Conservation (phyloP, 2,113 vertebrate genomes). For the Prinia subflava region DNA sequence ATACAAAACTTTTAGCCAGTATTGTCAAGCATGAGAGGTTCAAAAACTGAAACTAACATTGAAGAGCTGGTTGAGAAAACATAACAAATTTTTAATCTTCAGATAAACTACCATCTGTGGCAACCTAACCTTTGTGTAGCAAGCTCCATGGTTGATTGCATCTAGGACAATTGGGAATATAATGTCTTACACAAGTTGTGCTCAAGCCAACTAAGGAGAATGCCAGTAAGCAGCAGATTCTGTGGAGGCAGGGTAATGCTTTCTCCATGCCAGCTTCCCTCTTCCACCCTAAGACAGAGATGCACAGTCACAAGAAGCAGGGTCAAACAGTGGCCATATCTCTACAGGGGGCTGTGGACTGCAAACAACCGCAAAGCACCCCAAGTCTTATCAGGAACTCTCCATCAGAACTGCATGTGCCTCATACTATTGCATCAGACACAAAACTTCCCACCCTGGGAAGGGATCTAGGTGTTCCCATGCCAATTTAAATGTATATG, state of each 20-base stretch:
- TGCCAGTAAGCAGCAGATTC: not conserved
- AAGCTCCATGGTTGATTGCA: not conserved
- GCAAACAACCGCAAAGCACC: not conserved
- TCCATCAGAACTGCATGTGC: not conserved
- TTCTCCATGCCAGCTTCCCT: not conserved
- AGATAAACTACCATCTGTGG: not conserved
- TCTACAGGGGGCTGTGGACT: not conserved
- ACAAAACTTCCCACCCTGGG: not conserved
- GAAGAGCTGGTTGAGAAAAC: not conserved
- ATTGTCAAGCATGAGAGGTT: not conserved
- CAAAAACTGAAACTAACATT: not conserved
- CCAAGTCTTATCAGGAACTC: not conserved
- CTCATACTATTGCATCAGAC: not conserved
- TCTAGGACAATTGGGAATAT: not conserved
- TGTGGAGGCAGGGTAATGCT: not conserved
- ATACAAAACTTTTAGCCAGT: not conserved
- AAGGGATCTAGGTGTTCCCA: not conserved
- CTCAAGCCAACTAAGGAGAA: not conserved
- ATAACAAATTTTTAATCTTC: not conserved
- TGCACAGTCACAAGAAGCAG: not conserved
- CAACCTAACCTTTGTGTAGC: not conserved
- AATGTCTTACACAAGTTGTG: not conserved
- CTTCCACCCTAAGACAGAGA: not conserved
- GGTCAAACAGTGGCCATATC: not conserved
- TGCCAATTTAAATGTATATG: not conserved